A percentile compares a stretch with the other conserved stretches of the same genome.
phyloP scores from a whole-genome alignment of 2,888 invertebrate species.

The Hylaea fasciaria region DNA sequence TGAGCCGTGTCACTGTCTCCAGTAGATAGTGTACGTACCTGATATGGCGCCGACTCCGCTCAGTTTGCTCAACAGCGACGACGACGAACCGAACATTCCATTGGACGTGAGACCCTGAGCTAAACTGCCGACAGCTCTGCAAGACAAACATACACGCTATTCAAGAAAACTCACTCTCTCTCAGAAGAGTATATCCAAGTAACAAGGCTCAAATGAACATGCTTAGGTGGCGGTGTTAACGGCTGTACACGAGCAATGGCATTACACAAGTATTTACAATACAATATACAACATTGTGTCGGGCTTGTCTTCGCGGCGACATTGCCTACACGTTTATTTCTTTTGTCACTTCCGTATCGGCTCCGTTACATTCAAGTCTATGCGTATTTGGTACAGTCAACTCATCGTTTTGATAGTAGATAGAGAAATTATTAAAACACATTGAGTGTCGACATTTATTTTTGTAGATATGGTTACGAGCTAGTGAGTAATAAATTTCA shows the following conservation, averaged over 20 bases:
- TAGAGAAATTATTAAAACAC: too few relatives aligned
- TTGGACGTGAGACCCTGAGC: slow-evolving; percentile 87
- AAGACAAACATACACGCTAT: slow-evolving; percentile 64
- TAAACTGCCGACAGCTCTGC: slow-evolving; percentile 82
- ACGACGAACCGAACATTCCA: slow-evolving; percentile 91
- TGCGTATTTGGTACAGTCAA: too few relatives aligned
- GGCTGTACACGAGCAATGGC: slow-evolving; percentile 64
- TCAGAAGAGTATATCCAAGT: slow-evolving; percentile 34
- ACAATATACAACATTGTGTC: slow-evolving; percentile 31
- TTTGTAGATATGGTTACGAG: background rate
- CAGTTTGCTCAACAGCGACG: slow-evolving; percentile 86
- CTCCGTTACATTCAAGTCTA: slow-evolving; percentile 7
- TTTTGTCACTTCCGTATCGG: slow-evolving; percentile 14
- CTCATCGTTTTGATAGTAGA: too few relatives aligned
- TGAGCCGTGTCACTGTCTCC: background rate
- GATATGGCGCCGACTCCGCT: slow-evolving; percentile 82
- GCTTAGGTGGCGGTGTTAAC: slow-evolving; percentile 54
- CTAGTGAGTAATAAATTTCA: background rate
- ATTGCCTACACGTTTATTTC: slow-evolving; percentile 1
- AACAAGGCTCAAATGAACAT: slow-evolving; percentile 54
- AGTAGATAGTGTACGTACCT: slow-evolving; percentile 63
- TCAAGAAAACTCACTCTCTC: slow-evolving; percentile 50
- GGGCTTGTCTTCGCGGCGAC: background rate
- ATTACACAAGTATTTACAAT: slow-evolving; percentile 66
- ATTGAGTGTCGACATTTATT: too few relatives aligned